Conservation (phyloP, 2,797 vertebrate species). For the Mus minutoides region DNA sequence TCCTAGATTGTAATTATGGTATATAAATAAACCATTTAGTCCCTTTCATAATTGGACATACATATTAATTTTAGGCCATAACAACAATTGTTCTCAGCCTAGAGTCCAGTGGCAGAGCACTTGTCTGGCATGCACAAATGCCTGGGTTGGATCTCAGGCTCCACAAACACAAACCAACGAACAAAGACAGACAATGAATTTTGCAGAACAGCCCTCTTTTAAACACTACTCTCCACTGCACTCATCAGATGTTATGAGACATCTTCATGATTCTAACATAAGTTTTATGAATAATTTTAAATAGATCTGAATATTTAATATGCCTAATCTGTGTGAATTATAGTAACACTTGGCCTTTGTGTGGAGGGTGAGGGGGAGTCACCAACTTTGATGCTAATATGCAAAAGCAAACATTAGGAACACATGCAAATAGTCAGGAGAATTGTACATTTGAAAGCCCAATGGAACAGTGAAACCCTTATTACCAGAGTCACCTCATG, state of each 20-base stretch:
- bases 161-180: background rate
- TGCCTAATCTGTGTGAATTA: background rate
- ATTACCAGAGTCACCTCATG: slow-evolving; percentile 49
- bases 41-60: background rate
- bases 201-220: background rate
- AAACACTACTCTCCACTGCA: background rate
- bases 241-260: slow-evolving; percentile 18
- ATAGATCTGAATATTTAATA: background rate
- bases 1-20: background rate
- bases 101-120: background rate
- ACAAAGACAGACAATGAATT: background rate
- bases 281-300: slow-evolving; percentile 11
- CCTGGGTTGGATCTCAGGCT: background rate
- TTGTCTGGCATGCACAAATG: background rate
- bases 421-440: background rate
- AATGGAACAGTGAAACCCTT: slow-evolving; percentile 29
- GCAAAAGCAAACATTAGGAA: background rate
- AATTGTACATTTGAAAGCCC: background rate
- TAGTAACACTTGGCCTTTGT: background rate
- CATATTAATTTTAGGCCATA: background rate
- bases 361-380: background rate
- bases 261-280: slow-evolving; percentile 4
- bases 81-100: background rate
- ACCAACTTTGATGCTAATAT: slow-evolving; percentile 1
- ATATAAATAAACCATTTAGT: slow-evolving; percentile 14